These are phyloP conservation scores for Popillia japonica DNA, from an alignment of 1,140 invertebrate species.

Conservation along the genomic window DNA sequence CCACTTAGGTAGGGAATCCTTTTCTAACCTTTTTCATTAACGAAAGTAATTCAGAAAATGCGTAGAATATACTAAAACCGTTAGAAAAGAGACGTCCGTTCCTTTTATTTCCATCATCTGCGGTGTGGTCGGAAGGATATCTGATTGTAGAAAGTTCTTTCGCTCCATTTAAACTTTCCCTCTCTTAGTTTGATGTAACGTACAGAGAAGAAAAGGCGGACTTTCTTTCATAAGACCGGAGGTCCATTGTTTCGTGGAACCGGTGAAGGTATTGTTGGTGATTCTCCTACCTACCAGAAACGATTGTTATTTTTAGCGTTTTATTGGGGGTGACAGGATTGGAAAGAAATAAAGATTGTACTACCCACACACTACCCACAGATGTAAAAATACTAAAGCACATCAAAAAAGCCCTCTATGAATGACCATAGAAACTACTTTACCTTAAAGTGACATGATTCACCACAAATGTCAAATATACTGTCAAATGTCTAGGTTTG, in stretches of 20 bases:
- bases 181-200: not conserved
- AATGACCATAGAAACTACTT: too few relatives aligned
- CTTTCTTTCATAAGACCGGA: not conserved
- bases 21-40: too few relatives aligned
- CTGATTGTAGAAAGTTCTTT: not conserved
- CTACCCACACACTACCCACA: too few relatives aligned
- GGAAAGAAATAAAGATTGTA: not conserved
- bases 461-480: too few relatives aligned
- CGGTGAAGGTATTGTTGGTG: not conserved
- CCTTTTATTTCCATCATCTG: not conserved
- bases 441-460: too few relatives aligned
- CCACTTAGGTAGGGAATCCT: too few relatives aligned
- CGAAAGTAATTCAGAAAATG: too few relatives aligned
- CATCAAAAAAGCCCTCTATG: too few relatives aligned
- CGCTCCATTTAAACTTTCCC: slow-evolving; percentile 2
- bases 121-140: not conserved
- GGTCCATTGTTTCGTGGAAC: not conserved
- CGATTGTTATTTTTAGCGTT: not conserved
- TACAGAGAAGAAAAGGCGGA: not conserved
- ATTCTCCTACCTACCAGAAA: not conserved
- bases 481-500: too few relatives aligned
- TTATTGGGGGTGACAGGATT: not conserved
- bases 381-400: too few relatives aligned
- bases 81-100: not conserved
- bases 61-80: not conserved